Percentiles rank a stretch among this genome's conserved stretches.
These are phyloP conservation scores for Ommatoiulus sabulosus DNA, from an alignment of 2,888 invertebrate genomes.

Conservation along the genomic window DNA sequence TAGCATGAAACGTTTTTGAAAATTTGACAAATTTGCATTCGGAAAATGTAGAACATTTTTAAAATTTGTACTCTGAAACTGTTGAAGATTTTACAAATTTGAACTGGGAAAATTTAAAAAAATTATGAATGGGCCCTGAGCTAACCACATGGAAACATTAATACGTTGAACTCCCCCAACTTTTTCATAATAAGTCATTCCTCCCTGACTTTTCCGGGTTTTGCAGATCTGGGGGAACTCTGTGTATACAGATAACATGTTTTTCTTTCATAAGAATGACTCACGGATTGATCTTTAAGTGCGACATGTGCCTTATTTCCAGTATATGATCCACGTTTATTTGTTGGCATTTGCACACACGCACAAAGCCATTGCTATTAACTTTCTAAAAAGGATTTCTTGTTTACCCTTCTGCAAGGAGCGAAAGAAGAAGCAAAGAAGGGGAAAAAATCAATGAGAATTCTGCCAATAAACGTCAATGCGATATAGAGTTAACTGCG, in stretches of 20 bases:
- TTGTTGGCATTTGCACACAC: background rate
- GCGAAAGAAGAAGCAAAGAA: background rate
- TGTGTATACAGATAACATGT: background rate
- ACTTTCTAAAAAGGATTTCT: background rate
- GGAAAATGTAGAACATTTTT: too few species aligned
- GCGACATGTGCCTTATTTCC: background rate
- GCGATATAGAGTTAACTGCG: background rate
- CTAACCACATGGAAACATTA: too few species aligned
- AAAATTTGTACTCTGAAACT: too few species aligned
- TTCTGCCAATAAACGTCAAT: conserved; percentile 1
- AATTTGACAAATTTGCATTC: too few species aligned
- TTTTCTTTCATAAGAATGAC: background rate
- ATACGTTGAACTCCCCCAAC: too few species aligned
- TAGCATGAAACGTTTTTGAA: too few species aligned
- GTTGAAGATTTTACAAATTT: too few species aligned
- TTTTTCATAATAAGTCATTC: too few species aligned
- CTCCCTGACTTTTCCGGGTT: too few species aligned
- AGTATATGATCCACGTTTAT: background rate
- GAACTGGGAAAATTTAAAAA: too few species aligned
- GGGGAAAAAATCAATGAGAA: background rate
- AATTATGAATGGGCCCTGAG: too few species aligned
- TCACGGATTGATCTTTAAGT: background rate
- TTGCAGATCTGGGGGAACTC: too few species aligned
- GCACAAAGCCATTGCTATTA: background rate
- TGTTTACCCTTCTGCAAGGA: background rate